phyloP scores from a whole-genome alignment of 2,888 invertebrate genomes.

The Tanypteryx hageni region DNA sequence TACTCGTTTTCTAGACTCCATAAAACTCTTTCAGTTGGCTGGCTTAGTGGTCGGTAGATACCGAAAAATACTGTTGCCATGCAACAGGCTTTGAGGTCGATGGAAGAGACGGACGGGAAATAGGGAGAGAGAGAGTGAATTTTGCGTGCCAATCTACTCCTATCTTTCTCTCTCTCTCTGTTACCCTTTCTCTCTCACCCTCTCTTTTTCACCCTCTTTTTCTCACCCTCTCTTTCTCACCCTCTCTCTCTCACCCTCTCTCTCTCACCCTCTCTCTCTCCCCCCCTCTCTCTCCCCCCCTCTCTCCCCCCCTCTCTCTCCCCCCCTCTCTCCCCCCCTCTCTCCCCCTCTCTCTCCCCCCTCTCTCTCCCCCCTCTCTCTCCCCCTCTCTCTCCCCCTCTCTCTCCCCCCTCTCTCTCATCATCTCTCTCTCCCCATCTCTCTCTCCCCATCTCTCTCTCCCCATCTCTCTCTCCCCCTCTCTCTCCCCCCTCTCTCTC shows the following conservation, averaged over 20 bases:
- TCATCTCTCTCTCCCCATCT: no score
- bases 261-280: neutral
- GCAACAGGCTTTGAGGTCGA: constrained; percentile 29
- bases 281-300: neutral
- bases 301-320: neutral
- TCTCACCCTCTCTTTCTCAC: neutral
- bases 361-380: no score
- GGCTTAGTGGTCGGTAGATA: neutral
- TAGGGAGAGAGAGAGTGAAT: neutral
- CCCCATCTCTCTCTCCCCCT: no score
- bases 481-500: no score
- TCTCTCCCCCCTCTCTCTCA: no score
- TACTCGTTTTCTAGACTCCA: no score
- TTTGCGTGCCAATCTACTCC: neutral
- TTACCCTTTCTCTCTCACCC: neutral
- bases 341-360: no score
- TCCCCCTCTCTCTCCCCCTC: no score
- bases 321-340: no score
- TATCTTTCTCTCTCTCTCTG: neutral
- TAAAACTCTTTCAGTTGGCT: no score
- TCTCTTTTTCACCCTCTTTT: neutral
- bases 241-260: neutral
- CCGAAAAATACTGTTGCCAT: neutral
- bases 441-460: no score
- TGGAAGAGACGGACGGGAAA: neutral